Evolutionary conservation across 1,140 invertebrate genomes (phyloP).

Genomic region (Campodea augens): DNA sequence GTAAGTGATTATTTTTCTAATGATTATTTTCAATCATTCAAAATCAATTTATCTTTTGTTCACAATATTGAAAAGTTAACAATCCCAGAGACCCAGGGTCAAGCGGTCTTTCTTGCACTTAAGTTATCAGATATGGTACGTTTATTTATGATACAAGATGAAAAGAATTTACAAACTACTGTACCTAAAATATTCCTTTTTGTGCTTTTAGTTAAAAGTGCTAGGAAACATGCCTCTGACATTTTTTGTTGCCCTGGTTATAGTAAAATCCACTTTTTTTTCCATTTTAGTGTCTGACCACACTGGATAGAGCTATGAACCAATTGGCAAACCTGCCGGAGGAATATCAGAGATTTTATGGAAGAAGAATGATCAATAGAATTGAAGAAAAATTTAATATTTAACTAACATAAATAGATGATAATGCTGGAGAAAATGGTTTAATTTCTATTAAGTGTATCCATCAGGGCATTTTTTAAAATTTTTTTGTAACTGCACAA

Average conservation of each 20-base stretch:
- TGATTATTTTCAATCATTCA: background rate
- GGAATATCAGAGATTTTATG: conserved; percentile 32
- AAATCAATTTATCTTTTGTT: background rate
- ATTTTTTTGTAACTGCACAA: no score
- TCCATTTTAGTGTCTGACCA: conserved; percentile 24
- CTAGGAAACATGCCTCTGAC: background rate
- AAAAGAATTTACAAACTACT: background rate
- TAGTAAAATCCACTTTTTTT: conserved; percentile 1
- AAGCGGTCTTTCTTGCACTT: no score
- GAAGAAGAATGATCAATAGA: conserved; percentile 21
- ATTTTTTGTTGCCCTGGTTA: background rate
- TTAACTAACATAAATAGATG: no score
- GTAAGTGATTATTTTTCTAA: no score
- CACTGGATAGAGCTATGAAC: conserved; percentile 28
- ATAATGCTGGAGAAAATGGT: no score
- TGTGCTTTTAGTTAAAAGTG: background rate
- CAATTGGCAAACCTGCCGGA: conserved; percentile 27
- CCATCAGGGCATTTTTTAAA: no score
- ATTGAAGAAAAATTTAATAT: background rate
- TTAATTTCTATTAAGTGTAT: no score
- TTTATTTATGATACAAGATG: no score
- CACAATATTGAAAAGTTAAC: no score
- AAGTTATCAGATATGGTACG: no score
- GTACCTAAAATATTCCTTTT: background rate
- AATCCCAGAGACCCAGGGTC: no score